A percentile compares a stretch with the other conserved stretches of the same genome.
phyloP scores from a whole-genome alignment of 2,113 vertebrate species.

The Neolamprologus ventralis region DNA sequence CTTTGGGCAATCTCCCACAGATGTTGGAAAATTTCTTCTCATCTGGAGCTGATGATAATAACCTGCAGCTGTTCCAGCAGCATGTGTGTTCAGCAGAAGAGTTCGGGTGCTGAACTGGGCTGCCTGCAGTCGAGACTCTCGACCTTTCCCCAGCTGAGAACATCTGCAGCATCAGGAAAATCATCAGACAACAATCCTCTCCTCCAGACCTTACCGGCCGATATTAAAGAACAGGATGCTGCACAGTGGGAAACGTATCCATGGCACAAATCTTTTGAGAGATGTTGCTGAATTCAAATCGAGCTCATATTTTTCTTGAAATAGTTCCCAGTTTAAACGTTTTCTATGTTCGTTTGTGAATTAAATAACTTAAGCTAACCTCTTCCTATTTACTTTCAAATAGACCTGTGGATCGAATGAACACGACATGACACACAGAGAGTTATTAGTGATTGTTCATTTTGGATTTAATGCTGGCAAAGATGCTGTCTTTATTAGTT shows the following conservation, averaged over 20 bases:
- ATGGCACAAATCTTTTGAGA: background rate
- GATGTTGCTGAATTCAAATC: background rate
- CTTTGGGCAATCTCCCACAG: background rate
- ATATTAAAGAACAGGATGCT: background rate
- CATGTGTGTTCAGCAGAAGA: background rate
- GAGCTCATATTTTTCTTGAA: background rate
- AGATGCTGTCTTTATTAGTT: background rate
- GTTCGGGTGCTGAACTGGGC: background rate
- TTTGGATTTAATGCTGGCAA: background rate
- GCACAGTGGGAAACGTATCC: background rate
- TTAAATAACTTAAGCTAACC: fast-evolving
- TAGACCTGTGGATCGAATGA: background rate
- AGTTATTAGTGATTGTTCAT: background rate
- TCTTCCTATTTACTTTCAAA: background rate
- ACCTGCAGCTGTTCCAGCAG: background rate
- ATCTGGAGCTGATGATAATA: background rate
- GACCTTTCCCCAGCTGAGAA: background rate
- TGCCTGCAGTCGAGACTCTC: fast-evolving
- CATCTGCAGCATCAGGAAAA: fast-evolving
- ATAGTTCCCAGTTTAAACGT: background rate
- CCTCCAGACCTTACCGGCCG: background rate
- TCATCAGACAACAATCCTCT: background rate
- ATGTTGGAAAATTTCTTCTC: background rate
- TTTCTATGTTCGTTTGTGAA: background rate
- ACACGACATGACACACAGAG: background rate